Conservation (phyloP, 2,888 invertebrate species). For the Lumbricus terrestris region DNA sequence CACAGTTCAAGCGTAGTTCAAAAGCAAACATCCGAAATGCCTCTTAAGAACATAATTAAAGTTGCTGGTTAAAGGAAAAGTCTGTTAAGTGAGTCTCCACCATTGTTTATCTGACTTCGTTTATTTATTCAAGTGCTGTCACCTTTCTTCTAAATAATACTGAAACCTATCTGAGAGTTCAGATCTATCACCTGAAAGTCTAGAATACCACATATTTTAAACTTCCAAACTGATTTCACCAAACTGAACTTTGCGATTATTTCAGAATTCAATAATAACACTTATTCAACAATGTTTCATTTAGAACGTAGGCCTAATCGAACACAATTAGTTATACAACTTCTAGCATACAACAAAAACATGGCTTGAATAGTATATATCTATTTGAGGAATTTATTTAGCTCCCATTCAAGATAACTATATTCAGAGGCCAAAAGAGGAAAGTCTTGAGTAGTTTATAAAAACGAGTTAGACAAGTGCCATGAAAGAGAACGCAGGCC, state of each 20-base stretch:
- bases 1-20: not conserved
- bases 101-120: not conserved
- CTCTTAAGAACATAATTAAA: not conserved
- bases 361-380: too few relatives aligned
- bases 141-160: not conserved
- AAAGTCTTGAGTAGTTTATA: too few relatives aligned
- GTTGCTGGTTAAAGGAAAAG: too few relatives aligned
- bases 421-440: too few relatives aligned
- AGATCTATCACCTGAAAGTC: not conserved
- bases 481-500: too few relatives aligned
- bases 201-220: not conserved
- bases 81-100: not conserved
- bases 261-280: not conserved
- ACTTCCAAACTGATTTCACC: not conserved
- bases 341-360: not conserved
- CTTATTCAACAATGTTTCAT: not conserved
- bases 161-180: too few relatives aligned
- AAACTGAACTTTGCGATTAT: not conserved
- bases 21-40: not conserved
- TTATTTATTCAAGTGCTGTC: not conserved
- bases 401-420: too few relatives aligned
- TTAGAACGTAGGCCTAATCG: not conserved
- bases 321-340: not conserved
- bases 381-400: too few relatives aligned
- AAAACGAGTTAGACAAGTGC: too few relatives aligned